These are phyloP conservation scores for Hemibagrus wyckioides DNA, from an alignment of 2,113 vertebrate genomes.

Conservation along the genomic window DNA sequence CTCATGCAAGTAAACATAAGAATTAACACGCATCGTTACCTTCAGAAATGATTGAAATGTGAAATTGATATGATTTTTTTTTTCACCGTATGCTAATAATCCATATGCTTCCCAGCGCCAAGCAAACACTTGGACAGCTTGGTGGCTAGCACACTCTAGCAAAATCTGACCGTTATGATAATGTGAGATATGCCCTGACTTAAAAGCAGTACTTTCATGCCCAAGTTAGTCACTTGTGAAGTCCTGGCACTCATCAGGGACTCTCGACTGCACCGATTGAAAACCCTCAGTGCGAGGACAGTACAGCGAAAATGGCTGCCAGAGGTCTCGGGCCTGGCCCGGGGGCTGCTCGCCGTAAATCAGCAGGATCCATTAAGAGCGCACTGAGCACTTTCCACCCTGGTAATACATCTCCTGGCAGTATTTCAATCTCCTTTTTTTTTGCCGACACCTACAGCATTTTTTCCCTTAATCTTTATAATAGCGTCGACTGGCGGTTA, in stretches of 20 bases:
- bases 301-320: conserved; percentile 11
- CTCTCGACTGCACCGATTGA: not conserved
- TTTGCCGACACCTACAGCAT: conserved; percentile 59
- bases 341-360: conserved; percentile 35
- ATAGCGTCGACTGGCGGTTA: conserved; percentile 60
- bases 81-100: conserved; percentile 13
- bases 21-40: not conserved
- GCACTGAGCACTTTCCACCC: conserved; percentile 43
- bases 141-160: not conserved
- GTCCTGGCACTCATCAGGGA: not conserved
- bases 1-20: not conserved
- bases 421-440: conserved; percentile 53
- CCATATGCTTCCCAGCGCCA: not conserved
- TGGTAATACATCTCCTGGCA: conserved; percentile 57
- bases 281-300: conserved; percentile 2
- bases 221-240: conserved; percentile 1
- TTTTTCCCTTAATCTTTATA: conserved; percentile 68
- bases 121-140: not conserved
- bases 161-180: not conserved
- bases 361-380: conserved; percentile 44
- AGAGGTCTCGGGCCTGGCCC: conserved; percentile 38
- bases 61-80: not conserved
- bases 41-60: not conserved
- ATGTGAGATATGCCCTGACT: not conserved
- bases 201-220: not conserved